Evolutionary conservation across 1,140 invertebrate genomes (phyloP), one percentile per base, ranked within the genome.

Genomic region (Achroia grisella): DNA sequence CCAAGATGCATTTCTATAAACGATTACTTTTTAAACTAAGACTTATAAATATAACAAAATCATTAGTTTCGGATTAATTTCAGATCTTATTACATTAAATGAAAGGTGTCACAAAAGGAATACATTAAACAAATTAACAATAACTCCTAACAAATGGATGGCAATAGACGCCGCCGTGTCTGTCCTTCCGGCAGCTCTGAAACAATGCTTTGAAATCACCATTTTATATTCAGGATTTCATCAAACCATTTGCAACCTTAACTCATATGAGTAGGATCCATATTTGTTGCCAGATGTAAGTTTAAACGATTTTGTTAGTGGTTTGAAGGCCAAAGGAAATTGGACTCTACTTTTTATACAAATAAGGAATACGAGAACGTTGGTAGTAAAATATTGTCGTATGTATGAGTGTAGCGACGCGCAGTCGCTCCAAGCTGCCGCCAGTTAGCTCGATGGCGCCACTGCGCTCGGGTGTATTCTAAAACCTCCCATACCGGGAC

Each of bases 371-470:
- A 23, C 6, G 17, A 23, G 17, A 3, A 6, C 6, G 17, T 23
- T 3, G 17, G 6, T 23, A 23, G 6, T 23, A 6, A 23, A 23
- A 23, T 3, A 3, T 6, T 6, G 17, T 23, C 48, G 42, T 56
- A 31, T 56, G 66, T 63, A 54, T 62, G 58, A 39, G 50, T 61
- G 36, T 33, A 52, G 49, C 46, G 39, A 27, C 63, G 71, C 75
- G 75, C 73, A 75, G 70, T 61, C 75, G 73, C 71, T 42, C 30
- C 48, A 39, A 42, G 17, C 44, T 14, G 14, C 58, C 56, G 48
- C 49, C 68, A 81, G 76, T 81, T 49, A 46, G 52, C 54, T 63
- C 52, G 54, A 64, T 52, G 76, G 68, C 72, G 73, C 70, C 70
- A 71, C 62, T 61, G 60, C 31, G 53, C 66, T 56, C 63, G 62